Evolutionary conservation across 1,140 invertebrate genomes (phyloP).

Genomic region (Penaeus japonicus): DNA sequence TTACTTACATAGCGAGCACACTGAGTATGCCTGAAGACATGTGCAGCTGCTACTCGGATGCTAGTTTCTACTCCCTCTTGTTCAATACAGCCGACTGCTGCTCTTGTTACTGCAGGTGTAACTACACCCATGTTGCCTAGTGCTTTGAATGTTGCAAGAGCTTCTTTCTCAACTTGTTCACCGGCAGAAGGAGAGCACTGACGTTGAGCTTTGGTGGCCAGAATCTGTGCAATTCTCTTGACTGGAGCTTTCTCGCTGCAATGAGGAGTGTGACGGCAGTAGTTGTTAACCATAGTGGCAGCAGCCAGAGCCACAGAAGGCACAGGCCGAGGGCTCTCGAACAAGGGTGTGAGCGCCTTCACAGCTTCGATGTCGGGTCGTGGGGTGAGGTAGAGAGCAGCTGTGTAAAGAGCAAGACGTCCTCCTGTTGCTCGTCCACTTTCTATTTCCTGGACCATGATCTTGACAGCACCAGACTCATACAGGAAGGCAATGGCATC

Average conservation of each 20-base stretch:
- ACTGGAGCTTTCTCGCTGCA: background rate
- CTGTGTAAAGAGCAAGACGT: conserved; percentile 17
- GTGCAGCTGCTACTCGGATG: conserved; percentile 32
- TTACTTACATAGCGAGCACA: background rate
- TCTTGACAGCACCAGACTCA: conserved; percentile 22
- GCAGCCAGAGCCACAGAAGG: conserved; percentile 26
- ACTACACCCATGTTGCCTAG: conserved; percentile 38
- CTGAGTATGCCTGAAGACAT: background rate
- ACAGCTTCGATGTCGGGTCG: background rate
- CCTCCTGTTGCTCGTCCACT: background rate
- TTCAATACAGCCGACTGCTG: background rate
- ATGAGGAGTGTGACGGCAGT: background rate
- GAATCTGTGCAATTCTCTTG: background rate
- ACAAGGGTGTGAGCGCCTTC: conserved; percentile 1
- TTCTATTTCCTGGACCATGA: conserved; percentile 27
- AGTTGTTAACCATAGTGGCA: conserved; percentile 1
- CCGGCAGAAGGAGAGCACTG: background rate
- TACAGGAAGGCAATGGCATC: conserved; percentile 23
- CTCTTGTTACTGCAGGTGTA: conserved; percentile 3
- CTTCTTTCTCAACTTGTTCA: background rate
- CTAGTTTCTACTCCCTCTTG: background rate
- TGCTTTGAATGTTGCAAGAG: conserved; percentile 4
- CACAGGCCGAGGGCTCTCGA: background rate
- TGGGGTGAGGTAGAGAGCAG: conserved; percentile 3
- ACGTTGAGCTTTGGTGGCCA: background rate